phyloP scores from a whole-genome alignment of 2,113 vertebrate species.

The Anser brachyrhynchus region DNA sequence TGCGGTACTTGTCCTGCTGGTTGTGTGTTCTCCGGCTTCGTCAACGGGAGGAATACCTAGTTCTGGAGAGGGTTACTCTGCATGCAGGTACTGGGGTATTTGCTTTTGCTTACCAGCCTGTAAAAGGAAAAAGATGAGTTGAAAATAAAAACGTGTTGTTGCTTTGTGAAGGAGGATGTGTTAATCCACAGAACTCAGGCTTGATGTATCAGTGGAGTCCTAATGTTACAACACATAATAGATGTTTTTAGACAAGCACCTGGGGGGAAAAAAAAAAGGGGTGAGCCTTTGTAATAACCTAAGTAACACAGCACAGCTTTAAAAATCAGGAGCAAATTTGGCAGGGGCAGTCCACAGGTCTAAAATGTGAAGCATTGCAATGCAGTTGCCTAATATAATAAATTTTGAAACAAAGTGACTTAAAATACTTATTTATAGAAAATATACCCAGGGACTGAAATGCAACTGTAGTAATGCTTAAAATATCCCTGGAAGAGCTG shows the following conservation, averaged over 20 bases:
- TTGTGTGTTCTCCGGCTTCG: background rate
- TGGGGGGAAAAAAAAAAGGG: background rate
- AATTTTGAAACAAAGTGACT: background rate
- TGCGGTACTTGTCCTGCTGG: conserved; percentile 18
- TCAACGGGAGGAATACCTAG: conserved; percentile 12
- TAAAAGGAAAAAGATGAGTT: background rate
- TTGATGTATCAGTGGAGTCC: background rate
- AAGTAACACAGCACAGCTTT: background rate
- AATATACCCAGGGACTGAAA: background rate
- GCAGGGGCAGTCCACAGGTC: background rate
- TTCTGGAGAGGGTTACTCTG: background rate
- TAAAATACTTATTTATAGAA: conserved; percentile 35
- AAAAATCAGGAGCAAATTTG: background rate
- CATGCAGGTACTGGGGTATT: background rate
- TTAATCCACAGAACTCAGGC: background rate
- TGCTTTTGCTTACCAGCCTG: background rate
- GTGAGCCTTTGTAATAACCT: background rate
- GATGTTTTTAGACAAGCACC: background rate
- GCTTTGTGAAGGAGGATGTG: background rate
- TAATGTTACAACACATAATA: background rate
- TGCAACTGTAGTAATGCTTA: background rate
- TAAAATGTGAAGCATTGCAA: background rate
- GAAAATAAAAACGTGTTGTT: background rate
- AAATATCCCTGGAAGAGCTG: background rate
- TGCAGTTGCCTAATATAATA: background rate